Conservation (phyloP, 2,888 invertebrate genomes). For the Hyposoter dolosus region DNA sequence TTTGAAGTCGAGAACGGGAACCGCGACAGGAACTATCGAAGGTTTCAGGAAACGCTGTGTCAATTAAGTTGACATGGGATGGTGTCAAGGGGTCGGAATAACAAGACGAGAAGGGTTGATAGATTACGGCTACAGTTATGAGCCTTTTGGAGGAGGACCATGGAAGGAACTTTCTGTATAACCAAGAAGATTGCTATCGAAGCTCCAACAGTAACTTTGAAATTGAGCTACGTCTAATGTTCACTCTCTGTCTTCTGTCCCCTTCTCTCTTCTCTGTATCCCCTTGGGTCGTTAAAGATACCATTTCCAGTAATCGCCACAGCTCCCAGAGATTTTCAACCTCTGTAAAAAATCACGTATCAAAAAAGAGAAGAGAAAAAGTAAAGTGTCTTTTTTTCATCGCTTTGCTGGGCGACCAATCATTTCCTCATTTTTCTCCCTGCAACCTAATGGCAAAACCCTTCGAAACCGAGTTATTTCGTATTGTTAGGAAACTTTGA, state of each 20-base stretch:
- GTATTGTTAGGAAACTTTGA: background rate
- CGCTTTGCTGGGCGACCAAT: background rate
- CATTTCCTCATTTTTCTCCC: constrained; percentile 6
- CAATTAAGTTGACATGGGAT: constrained; percentile 51
- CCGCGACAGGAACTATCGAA: constrained; percentile 42
- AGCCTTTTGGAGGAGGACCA: constrained; percentile 15
- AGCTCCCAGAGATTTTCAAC: background rate
- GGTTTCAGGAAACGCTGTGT: constrained; percentile 29
- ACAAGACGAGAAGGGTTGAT: constrained; percentile 24
- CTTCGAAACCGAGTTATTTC: background rate
- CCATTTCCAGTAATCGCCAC: constrained; percentile 1
- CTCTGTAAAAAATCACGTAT: background rate
- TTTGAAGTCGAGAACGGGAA: constrained; percentile 34
- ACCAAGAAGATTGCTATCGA: constrained; percentile 46
- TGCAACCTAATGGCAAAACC: constrained; percentile 5
- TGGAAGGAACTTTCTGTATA: constrained; percentile 41
- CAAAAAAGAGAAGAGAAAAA: background rate
- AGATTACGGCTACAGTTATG: constrained; percentile 7
- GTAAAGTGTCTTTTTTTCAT: background rate
- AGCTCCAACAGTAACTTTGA: constrained; percentile 48
- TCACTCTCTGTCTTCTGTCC: background rate
- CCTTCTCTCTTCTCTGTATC: constrained; percentile 14
- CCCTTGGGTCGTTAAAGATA: background rate
- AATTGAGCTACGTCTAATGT: constrained; percentile 53
- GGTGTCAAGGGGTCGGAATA: constrained; percentile 29